Evolutionary conservation across 2,888 invertebrate genomes (phyloP).

Genomic region (Plebejus melissa): DNA sequence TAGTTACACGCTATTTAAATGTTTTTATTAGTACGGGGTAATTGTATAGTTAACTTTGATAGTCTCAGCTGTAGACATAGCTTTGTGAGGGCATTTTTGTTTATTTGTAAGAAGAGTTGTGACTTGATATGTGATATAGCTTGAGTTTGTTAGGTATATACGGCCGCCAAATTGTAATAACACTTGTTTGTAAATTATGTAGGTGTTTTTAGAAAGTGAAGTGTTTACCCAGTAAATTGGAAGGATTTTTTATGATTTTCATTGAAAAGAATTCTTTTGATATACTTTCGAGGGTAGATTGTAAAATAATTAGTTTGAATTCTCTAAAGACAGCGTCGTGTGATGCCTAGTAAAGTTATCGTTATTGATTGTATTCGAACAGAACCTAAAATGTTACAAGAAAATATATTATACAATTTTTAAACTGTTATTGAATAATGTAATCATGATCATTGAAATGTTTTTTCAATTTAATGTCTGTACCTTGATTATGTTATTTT

Average conservation of each 20-base stretch:
- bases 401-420: neutral
- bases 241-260: neutral
- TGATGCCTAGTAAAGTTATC: neutral
- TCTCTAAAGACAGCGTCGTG: constrained; percentile 12
- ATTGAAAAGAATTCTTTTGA: neutral
- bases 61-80: constrained; percentile 13
- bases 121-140: constrained; percentile 30
- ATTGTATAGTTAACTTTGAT: neutral
- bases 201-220: neutral
- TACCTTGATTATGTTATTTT: too few species aligned
- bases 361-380: neutral
- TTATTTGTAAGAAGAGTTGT: constrained; percentile 34
- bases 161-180: constrained; percentile 1
- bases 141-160: neutral
- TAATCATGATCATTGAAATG: neutral
- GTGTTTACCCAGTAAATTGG: neutral
- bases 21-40: neutral
- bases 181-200: neutral
- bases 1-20: neutral
- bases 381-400: neutral
- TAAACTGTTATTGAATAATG: neutral
- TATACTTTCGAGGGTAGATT: neutral
- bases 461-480: too few species aligned
- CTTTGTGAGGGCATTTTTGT: constrained; percentile 31
- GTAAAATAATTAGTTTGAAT: neutral